Conservation (phyloP, 2,888 invertebrate species). For the Xanthia icteritia region DNA sequence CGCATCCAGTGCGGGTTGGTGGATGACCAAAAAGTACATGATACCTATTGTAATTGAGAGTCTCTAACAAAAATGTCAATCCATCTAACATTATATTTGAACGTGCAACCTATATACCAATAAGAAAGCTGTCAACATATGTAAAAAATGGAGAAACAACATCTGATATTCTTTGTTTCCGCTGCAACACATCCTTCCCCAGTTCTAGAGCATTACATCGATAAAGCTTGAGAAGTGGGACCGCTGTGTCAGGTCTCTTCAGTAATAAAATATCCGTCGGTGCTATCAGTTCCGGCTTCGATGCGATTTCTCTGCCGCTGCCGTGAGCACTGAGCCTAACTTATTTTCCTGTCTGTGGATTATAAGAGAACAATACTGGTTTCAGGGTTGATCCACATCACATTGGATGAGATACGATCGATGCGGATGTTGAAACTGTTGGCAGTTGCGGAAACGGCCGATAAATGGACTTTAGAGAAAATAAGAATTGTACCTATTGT, state of each 20-base stretch:
- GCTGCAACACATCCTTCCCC: slow-evolving; percentile 13
- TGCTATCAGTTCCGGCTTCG: slow-evolving; percentile 62
- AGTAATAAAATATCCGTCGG: slow-evolving; percentile 60
- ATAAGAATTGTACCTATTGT: slow-evolving; percentile 4
- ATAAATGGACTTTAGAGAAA: slow-evolving; percentile 15
- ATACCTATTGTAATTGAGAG: background rate
- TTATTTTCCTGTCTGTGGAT: slow-evolving; percentile 56
- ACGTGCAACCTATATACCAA: background rate
- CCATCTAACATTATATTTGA: background rate
- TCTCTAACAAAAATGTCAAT: too few species aligned
- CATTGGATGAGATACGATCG: slow-evolving; percentile 46
- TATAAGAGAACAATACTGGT: slow-evolving; percentile 54
- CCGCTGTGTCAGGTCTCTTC: slow-evolving; percentile 43
- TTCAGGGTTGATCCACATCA: slow-evolving; percentile 56
- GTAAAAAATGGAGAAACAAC: background rate
- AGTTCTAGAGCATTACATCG: slow-evolving; percentile 28
- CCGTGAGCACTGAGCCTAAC: slow-evolving; percentile 45
- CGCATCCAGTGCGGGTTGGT: background rate
- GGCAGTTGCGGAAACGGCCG: slow-evolving; percentile 45
- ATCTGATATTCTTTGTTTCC: slow-evolving; percentile 31
- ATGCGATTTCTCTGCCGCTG: slow-evolving; percentile 54
- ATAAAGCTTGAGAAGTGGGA: slow-evolving; percentile 43
- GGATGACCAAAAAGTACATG: background rate
- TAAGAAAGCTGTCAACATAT: slow-evolving; percentile 6
- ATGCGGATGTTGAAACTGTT: slow-evolving; percentile 42